Evolutionary conservation across 2,113 vertebrate species (phyloP), one percentile per base, ranked within the genome.

Genomic region (Noctilio leporinus): DNA sequence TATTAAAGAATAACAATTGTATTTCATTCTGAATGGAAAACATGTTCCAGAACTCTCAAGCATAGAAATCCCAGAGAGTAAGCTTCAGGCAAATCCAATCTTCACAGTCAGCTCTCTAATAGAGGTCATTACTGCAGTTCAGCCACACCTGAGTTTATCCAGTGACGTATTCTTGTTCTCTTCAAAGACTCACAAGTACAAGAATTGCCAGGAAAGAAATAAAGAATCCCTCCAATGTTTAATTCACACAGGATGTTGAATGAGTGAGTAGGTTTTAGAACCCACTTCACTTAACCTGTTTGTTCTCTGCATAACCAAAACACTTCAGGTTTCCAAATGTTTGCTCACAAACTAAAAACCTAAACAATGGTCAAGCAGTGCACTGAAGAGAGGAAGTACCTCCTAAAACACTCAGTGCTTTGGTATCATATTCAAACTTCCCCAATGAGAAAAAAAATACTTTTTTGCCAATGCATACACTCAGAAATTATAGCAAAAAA

Each of bases 11-110:
- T 75, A 92, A 90, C 33, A 59, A 40, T 40, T n/a, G n/a, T 33
- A 57, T 45, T 87, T 87, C 85, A 33, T 55, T 95, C 87, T 51
- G 26, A 95, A 81, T 90, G 90, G 95, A 96, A 97, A 97, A 95
- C 40, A 67, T 87, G 84, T 89, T 85, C 69, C 65, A 96, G 87
- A 87, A 94, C 33, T 28, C 75, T 81, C 96, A 96, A 95, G 93
- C 92, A 70, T 76, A 55, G 43, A 93, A 96, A 95, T 81, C 81
- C 51, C 55, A 78, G 88, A 95, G 88, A 85, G 38, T 73, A 64
- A 64, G 85, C 92, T 95, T 45, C 17, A 40, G 85, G 96, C 95
- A 93, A 84, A 53, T 64, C 15, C 91, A 84, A 4, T 93, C 87
- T 86, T 64, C 92, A 15, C n/a, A 10, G 64, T 51, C 49, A 89